Base-by-base conservation (phyloP, 2,113 vertebrate genomes). In the Apteryx mantelli region DNA sequence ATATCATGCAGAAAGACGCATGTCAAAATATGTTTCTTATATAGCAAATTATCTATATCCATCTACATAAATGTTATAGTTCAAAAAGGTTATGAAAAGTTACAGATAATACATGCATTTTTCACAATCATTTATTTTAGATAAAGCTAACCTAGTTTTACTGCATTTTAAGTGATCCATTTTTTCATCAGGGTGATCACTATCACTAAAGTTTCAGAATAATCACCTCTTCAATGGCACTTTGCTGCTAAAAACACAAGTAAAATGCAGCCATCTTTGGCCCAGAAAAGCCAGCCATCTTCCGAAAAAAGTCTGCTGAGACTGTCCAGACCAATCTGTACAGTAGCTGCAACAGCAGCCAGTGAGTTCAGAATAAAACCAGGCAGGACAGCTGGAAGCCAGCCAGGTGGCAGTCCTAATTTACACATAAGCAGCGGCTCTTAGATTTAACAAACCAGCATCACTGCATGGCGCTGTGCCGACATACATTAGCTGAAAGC, bases 321-420 rank as follows among this genome's bases (percentile, higher is more conserved):
- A 94, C 56, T 83, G 63, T 95, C 89, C 95, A 96, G 89, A 89
- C 66, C 66, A 70, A 91, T 70, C 20, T 77, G 50, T 70, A 96
- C 89, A 74, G 95, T 97, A 97, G 95, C 96, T 95, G 79, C 82
- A 81, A 73, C 91, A 97, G 95, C 91, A 95, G 95, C 85, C 85
- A 83, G 88, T 38, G 80, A 80, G 46, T 63, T 95, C 76, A 63
- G 85, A 95, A 93, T 58, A 83, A 95, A 97, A 88, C 48, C 93
- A 97, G 93, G 91, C 93, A 96, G 88, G 88, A 81, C 85, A 95
- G 90, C 93, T 97, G 96, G 95, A 94, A 90, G 78, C 4, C 75
- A 94, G 95, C 95, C 95, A 96, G 95, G 88, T 96, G 93, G 93
- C 93, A 95, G 88, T 61, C 79, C 88, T 83, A 93, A 96, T 96